A percentile compares a stretch with the other conserved stretches of the same genome.
Evolutionary conservation across 2,797 vertebrate genomes (phyloP).

Genomic region (Notoglanidium macrostoma): DNA sequence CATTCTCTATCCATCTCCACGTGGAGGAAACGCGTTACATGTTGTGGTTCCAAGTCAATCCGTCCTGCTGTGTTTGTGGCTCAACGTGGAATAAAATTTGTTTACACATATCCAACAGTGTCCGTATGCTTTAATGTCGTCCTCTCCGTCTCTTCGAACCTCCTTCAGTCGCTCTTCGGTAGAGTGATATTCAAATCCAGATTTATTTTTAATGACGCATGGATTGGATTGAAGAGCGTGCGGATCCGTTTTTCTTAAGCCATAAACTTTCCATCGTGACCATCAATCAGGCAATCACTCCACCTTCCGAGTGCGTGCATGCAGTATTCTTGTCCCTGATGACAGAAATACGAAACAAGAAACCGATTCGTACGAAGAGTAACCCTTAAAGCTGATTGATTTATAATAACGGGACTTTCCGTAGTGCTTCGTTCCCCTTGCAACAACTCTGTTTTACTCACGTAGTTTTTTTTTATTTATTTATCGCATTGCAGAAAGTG

Average conservation of each 20-base stretch:
- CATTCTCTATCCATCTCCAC: slow-evolving; percentile 17
- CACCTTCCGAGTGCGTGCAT: too few relatives aligned
- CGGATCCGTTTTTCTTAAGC: neutral
- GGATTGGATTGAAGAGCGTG: neutral
- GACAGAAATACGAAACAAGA: neutral
- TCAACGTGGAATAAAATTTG: slow-evolving; percentile 57
- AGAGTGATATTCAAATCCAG: neutral
- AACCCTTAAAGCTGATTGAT: neutral
- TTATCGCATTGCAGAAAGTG: neutral
- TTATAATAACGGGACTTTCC: neutral
- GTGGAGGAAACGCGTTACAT: slow-evolving; percentile 42
- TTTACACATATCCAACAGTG: slow-evolving; percentile 48
- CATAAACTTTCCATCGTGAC: neutral
- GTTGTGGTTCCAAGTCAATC: slow-evolving; percentile 47
- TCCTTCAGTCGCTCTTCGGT: neutral
- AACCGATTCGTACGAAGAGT: neutral
- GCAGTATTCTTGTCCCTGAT: too few relatives aligned
- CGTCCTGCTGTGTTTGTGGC: slow-evolving; percentile 57
- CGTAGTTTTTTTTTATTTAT: neutral
- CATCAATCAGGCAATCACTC: neutral
- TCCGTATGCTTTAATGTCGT: neutral
- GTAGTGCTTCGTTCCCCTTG: neutral
- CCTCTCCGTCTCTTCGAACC: neutral
- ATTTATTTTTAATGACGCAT: neutral
- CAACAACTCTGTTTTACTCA: neutral